Percentiles rank a stretch among this genome's conserved stretches.
Evolutionary conservation across 2,797 vertebrate species (phyloP).

Genomic region (Pangasius larnaudii): DNA sequence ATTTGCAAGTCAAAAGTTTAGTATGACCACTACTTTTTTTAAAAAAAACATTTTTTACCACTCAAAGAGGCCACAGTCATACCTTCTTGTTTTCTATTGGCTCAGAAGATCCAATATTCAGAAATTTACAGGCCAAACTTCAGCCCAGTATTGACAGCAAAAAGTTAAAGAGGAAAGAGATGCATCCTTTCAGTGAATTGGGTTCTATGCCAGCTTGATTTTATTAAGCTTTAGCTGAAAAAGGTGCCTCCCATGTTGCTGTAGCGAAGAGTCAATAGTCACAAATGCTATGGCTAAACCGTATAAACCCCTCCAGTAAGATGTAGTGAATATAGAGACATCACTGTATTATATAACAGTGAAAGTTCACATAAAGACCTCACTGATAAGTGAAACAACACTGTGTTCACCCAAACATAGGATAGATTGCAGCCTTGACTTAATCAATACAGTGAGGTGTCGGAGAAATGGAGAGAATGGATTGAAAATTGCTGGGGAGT

Average conservation of each 20-base stretch:
- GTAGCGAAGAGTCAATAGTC: not conserved
- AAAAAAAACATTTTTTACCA: no score
- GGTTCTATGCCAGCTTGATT: not conserved
- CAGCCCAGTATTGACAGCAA: not conserved
- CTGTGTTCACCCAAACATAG: not conserved
- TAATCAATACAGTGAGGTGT: slow-evolving; percentile 36
- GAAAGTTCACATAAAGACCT: not conserved
- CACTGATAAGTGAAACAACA: not conserved
- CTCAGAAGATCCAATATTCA: not conserved
- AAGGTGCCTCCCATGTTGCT: not conserved
- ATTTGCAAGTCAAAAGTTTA: no score
- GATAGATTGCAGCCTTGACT: not conserved
- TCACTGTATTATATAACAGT: not conserved
- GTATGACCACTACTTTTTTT: no score
- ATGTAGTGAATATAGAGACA: not conserved
- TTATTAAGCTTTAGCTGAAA: not conserved
- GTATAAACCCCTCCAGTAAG: not conserved
- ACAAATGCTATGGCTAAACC: not conserved
- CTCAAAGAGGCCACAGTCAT: not conserved
- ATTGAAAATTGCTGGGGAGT: slow-evolving; percentile 37
- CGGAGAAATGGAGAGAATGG: slow-evolving; percentile 16
- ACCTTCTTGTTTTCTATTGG: not conserved
- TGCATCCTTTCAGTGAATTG: not conserved
- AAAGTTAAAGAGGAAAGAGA: not conserved
- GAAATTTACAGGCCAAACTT: not conserved